Base-by-base conservation (phyloP, 2,113 vertebrate species). In the Tupaia tana region DNA sequence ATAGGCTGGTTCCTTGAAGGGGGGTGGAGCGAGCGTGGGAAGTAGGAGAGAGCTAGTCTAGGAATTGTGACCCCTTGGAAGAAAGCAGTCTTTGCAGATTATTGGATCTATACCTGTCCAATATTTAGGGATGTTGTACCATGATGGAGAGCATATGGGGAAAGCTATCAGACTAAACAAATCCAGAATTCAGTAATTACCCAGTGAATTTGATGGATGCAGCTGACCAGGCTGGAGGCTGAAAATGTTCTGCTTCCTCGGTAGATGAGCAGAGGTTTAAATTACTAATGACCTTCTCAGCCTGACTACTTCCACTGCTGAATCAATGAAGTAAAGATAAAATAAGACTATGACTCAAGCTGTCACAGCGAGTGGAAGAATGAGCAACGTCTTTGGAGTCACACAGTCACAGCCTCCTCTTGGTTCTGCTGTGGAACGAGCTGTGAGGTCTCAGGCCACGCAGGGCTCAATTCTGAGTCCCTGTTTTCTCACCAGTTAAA, bases 261-360 rank as follows among this genome's bases (percentile, higher is more conserved):
- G 24, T 66, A 69, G 86, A 75, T 69, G 58, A 88, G 52, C 81
- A 92, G 92, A 90, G 96, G 66, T 89, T 93, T 97, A 90, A 97
- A 96, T 95, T 94, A 96, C 94, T 97, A 95, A 95, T 97, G 96
- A 92, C 82, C 82, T 96, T 78, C 43, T 92, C 95, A 96, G 94
- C 79, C 83, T 82, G 79, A 61, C 29, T 85, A 64, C 73, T 75
- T 90, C 80, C 95, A 80, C 77, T 79, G 88, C 75, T 75, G 80
- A 92, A 95, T 95, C 95, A 87, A 95, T 95, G 92, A 95, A 91
- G 74, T 79, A 82, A 94, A 93, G 86, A 93, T 95, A 97, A 97
- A 97, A 95, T 96, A 95, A 95, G 96, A 86, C 59, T 54, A 75
- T 97, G 96, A 95, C 89, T 96, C 95, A 96, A 83, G 61, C 70